Evolutionary conservation across 2,113 vertebrate species (phyloP), one percentile per base, ranked within the genome.

Genomic region (Junco hyemalis): DNA sequence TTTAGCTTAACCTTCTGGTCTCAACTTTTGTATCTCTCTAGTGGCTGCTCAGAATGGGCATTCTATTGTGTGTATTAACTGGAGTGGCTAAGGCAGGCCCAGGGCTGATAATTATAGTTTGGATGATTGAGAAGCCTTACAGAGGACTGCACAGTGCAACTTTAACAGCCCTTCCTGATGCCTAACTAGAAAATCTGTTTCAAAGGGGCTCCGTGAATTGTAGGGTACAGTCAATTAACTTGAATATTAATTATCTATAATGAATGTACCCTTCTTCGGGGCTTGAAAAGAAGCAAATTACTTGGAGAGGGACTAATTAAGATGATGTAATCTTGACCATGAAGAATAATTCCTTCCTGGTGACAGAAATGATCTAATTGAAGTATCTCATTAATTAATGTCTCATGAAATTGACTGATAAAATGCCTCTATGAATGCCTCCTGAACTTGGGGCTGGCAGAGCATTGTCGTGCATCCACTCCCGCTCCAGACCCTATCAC

Each of bases 211-310:
- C 78, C 61, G 9, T 95, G 97, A 96, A 96, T 97, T 95, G 94
- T 95, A 92, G 95, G 95, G 97, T 95, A 95, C 90, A 97, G 96
- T 97, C 96, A 97, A 97, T 97, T 97, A 97, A 97, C 96, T 97
- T 97, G 96, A 98, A 98, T 98, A 98, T 98, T 98, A 98, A 98
- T 98, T 97, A 97, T 97, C 97, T 98, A 93, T 97, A 98, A 97
- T 98, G 97, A 98, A 98, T 97, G 96, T 97, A 96, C 96, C 95
- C 95, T 98, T 97, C 95, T 96, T 97, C 73, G 5, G 95, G 96
- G 96, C 95, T 96, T 97, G 96, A 96, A 97, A 97, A 97, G 96
- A 97, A 97, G 96, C 94, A 97, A 96, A 98, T 98, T 97, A 97
- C 96, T 97, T 97, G 96, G 96, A 97, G 97, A 96, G 95, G 94